Evolutionary conservation across 2,797 vertebrate species (phyloP), one percentile per base, ranked within the genome.

Genomic region (Chloroceryle amazona): DNA sequence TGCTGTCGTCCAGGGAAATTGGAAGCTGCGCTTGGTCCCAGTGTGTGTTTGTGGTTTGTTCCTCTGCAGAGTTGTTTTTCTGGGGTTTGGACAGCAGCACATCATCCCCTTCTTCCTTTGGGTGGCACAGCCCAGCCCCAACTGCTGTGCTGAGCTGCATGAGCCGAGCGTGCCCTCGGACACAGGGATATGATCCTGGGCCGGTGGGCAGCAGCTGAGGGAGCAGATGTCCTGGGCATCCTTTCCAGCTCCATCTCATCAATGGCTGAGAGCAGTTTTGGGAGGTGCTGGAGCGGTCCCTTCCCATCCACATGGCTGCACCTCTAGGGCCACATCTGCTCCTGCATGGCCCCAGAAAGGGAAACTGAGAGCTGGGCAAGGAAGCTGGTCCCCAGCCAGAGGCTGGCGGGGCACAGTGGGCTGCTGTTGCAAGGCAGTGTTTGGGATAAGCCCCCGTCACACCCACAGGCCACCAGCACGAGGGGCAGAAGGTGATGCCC

Each of bases 381-480:
- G n/a, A 41, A 1, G 1, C 60, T 17, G 54, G 10, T 26, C 31
- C 60, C 31, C 23, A 58, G 42, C 62, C 26, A 2, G n/a, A 51
- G 37, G 25, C 52, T 28, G 25, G 29, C 31, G 9, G 13, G 62
- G 49, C 26, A 3, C 54, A 7, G 42, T 3, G 4, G 25, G 51
- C 26, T 31, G 58, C 58, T 60, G 13, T 29, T 55, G 49, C 49
- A 33, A 21, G 28, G 0, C 0, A 6, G 63, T 2, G 3, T 47
- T 82, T 20, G 58, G 78, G 71, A 47, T 35, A 20, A 82, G 21
- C 29, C 42, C 28, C 37, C 0, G 3, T 49, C 49, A 41, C 3
- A 1, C 1, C 0, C 14, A 11, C 0, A 4, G 41, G 35, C 31
- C 49, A 22, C 54, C 35, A 17, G 57, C 42, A 9, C 2, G 1